These are phyloP conservation scores for Tolmerus cingulatus DNA, from an alignment of 2,888 invertebrate species.

Conservation along the genomic window DNA sequence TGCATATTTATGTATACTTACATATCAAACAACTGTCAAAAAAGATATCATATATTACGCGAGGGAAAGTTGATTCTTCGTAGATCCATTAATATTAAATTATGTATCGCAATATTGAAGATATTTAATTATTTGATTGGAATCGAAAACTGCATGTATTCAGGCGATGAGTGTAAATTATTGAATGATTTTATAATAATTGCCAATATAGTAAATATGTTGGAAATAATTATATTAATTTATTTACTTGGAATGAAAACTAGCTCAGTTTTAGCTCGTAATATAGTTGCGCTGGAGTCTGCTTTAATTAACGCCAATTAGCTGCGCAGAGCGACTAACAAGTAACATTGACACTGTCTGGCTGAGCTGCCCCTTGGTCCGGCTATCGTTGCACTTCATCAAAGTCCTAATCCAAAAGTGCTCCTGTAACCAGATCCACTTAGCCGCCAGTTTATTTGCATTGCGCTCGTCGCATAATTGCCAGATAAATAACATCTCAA, in stretches of 20 bases:
- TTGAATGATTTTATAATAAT: background rate
- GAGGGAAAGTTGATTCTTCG: no score
- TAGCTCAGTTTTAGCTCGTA: background rate
- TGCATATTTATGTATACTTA: no score
- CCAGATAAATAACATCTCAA: slow-evolving; percentile 18
- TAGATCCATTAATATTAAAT: background rate
- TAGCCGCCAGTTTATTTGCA: background rate
- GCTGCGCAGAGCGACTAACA: background rate
- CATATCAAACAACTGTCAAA: no score
- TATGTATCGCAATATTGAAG: background rate
- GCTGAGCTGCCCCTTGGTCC: background rate
- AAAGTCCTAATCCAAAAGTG: slow-evolving; percentile 15
- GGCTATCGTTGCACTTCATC: background rate
- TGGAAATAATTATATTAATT: background rate
- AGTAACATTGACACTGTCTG: background rate
- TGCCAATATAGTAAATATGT: background rate
- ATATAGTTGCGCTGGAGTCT: background rate
- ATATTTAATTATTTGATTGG: background rate
- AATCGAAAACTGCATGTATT: background rate
- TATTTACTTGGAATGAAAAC: background rate
- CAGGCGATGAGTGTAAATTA: background rate
- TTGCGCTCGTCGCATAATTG: background rate
- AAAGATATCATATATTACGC: no score
- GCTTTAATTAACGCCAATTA: background rate
- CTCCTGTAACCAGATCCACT: slow-evolving; percentile 34